Evolutionary conservation across 2,113 vertebrate genomes (phyloP), one percentile per base, ranked within the genome.

Genomic region (Melanotaenia duboulayi): DNA sequence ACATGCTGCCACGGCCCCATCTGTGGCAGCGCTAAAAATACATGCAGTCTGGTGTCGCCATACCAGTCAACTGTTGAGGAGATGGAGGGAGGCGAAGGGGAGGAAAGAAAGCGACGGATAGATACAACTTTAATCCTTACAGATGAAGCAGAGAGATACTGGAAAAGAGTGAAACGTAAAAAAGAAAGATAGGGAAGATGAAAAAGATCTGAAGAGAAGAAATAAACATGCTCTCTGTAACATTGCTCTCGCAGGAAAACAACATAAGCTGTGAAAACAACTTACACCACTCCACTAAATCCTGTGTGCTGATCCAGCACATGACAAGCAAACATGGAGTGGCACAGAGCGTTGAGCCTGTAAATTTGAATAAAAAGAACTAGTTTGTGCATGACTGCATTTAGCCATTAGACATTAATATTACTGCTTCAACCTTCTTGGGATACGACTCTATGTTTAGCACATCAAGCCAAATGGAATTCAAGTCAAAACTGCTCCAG

Each of bases 1-100:
- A 86, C 78, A 83, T 11, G 79, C 70, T 86, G 80, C 85, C 83
- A 81, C 7, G 71, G 68, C 64, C 84, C 82, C 85, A 88, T 89
- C 87, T 90, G 87, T 75, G 81, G 72, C 54, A 4, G 74, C 4
- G 77, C 91, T 92, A 91, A 86, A 91, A 91, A 92, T 92, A 91
- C 78, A 75, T 4, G 1, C 84, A 81, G 82, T 57, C 79, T 84
- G 78, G 71, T 65, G 79, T 79, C 72, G 51, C 87, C 80, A 72
- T 72, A 84, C 76, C 80, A 83, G 77, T 87, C 74, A 51, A 81
- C 67, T 67, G 83, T 83, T 64, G 83, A 67, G 39, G 59, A 49
- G 66, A 66, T 22, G 20, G 60, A 40, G 39, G 22, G 66, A 40
- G 51, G 39, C 22, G 24, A 44, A 14, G 17, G 25, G 22, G 48